phyloP scores from a whole-genome alignment of 2,113 vertebrate species.

The Mormyrus iriodes region DNA sequence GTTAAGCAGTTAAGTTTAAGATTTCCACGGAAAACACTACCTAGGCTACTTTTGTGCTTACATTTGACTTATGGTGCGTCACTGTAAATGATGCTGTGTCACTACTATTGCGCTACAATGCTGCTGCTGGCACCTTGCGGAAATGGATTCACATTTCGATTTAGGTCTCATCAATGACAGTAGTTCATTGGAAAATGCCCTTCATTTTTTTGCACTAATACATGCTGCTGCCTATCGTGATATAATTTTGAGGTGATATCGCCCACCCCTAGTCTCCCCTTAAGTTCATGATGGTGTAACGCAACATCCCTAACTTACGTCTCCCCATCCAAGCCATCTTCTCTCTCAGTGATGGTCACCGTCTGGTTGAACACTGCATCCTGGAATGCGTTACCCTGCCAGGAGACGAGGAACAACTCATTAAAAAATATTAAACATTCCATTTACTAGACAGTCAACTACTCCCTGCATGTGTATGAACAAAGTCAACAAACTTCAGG shows the following conservation, averaged over 20 bases:
- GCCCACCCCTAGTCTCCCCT: background rate
- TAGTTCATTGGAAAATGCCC: background rate
- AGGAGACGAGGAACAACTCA: background rate
- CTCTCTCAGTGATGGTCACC: conserved; percentile 86
- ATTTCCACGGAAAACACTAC: background rate
- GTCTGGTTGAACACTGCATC: conserved; percentile 98
- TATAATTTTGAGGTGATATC: background rate
- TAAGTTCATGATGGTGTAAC: background rate
- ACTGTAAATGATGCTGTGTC: background rate
- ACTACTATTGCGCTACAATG: background rate
- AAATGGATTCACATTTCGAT: background rate
- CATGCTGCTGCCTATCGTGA: background rate
- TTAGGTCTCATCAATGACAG: background rate
- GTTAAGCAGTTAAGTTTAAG: background rate
- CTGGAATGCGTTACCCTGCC: conserved; percentile 87
- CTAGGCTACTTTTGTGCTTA: background rate
- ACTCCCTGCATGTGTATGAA: background rate
- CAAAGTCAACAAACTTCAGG: background rate
- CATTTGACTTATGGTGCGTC: background rate
- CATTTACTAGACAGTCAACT: background rate
- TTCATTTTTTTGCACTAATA: background rate
- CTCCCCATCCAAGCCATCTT: conserved; percentile 94
- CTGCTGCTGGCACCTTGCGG: background rate
- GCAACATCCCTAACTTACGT: conserved; percentile 68
- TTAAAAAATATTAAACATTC: background rate